Evolutionary conservation across 2,113 vertebrate species (phyloP).

Genomic region (Zingel zingel): DNA sequence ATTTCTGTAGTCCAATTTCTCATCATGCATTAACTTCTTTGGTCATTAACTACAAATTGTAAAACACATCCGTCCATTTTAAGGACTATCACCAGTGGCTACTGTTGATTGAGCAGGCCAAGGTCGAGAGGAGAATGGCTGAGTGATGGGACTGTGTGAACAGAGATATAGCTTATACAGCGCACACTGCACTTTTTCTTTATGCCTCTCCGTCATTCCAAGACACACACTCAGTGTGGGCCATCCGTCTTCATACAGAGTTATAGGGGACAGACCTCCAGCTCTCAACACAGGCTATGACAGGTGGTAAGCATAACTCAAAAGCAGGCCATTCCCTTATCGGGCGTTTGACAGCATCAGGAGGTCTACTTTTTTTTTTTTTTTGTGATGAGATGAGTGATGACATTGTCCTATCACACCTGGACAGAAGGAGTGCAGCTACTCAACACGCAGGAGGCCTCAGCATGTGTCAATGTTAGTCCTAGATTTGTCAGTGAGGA

Average conservation of each 20-base stretch:
- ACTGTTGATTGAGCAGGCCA: slow-evolving; percentile 60
- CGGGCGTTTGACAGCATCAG: slow-evolving; percentile 35
- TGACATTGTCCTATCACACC: slow-evolving; percentile 35
- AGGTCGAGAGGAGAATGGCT: slow-evolving; percentile 63
- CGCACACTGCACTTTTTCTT: slow-evolving; percentile 45
- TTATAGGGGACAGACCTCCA: slow-evolving; percentile 10
- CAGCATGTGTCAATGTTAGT: background rate
- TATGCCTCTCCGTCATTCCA: slow-evolving; percentile 41
- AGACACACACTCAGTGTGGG: slow-evolving; percentile 35
- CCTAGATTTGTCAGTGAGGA: slow-evolving; percentile 7
- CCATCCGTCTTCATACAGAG: slow-evolving; percentile 59
- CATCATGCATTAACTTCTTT: slow-evolving; percentile 29
- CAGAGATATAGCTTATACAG: slow-evolving; percentile 65
- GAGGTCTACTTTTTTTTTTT: slow-evolving; percentile 2
- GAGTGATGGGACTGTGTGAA: slow-evolving; percentile 35
- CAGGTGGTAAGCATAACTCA: slow-evolving; percentile 38
- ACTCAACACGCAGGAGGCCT: background rate
- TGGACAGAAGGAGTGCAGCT: slow-evolving; percentile 26
- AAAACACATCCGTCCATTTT: slow-evolving; percentile 58
- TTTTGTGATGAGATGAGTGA: slow-evolving; percentile 52
- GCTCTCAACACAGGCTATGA: background rate
- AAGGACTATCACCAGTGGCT: slow-evolving; percentile 33
- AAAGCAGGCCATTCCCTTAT: slow-evolving; percentile 28
- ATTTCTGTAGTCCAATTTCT: background rate
- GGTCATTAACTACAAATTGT: slow-evolving; percentile 42